These are phyloP conservation scores for Sprattus sprattus DNA, from an alignment of 2,113 vertebrate genomes.

Conservation along the genomic window DNA sequence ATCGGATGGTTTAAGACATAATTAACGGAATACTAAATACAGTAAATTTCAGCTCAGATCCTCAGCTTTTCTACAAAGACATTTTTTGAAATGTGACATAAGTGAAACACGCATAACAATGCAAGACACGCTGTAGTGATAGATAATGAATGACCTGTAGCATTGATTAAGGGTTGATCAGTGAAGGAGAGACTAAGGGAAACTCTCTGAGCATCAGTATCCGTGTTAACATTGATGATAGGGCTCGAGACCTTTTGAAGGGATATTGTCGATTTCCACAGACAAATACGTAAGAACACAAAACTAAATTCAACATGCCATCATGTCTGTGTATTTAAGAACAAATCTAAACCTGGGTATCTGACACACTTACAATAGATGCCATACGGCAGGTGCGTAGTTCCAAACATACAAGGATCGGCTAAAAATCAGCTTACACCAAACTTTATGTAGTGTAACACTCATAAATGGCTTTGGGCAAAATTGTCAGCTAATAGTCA, in stretches of 20 bases:
- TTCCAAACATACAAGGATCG: background rate
- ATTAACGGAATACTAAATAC: background rate
- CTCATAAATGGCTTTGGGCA: too few species aligned
- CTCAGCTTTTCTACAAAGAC: background rate
- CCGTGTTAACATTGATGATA: background rate
- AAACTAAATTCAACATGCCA: background rate
- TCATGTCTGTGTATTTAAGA: background rate
- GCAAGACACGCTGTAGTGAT: background rate
- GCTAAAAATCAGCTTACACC: background rate
- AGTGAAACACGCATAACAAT: background rate
- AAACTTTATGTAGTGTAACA: background rate
- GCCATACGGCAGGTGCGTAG: background rate
- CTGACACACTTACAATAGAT: background rate
- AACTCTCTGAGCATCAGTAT: background rate
- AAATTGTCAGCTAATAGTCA: background rate
- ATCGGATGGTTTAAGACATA: background rate
- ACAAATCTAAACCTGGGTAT: background rate
- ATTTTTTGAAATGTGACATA: background rate
- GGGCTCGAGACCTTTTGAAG: background rate
- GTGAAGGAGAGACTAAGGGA: background rate
- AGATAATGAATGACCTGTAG: background rate
- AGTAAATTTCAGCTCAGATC: background rate
- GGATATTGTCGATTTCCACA: background rate
- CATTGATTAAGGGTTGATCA: background rate
- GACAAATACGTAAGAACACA: background rate